phyloP scores from a whole-genome alignment of 2,113 vertebrate genomes.

The Cyphomyrus discorhynchus region DNA sequence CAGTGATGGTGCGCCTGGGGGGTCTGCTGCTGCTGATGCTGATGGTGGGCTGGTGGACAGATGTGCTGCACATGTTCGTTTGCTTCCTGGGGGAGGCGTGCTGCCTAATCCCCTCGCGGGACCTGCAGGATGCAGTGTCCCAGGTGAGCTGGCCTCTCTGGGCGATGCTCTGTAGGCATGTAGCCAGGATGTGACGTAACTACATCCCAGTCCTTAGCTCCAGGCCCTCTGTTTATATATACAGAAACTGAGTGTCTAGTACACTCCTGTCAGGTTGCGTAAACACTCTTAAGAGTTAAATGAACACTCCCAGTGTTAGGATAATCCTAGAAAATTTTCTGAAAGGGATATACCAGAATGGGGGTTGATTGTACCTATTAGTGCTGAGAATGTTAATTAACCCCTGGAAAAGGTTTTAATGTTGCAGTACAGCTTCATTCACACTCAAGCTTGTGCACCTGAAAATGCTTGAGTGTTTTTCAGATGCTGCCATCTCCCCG shows the following conservation, averaged over 20 bases:
- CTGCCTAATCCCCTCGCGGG: conserved; percentile 55
- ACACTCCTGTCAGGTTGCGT: not conserved
- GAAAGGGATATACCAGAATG: not conserved
- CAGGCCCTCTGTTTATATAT: not conserved
- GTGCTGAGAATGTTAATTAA: not conserved
- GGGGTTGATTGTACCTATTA: not conserved
- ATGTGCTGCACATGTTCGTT: conserved; percentile 65
- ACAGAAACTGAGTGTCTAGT: not conserved
- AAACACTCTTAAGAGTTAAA: not conserved
- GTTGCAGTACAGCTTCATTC: not conserved
- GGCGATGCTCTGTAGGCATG: not conserved
- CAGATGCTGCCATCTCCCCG: not conserved
- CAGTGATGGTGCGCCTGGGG: conserved; percentile 66
- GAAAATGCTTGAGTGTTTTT: not conserved
- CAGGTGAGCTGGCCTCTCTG: conserved; percentile 24
- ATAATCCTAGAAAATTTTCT: not conserved
- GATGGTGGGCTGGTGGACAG: conserved; percentile 68
- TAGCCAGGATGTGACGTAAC: not conserved
- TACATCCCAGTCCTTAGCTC: not conserved
- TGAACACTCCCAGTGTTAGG: not conserved
- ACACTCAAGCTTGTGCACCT: not conserved
- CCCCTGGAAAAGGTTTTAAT: not conserved
- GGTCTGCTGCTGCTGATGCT: conserved; percentile 74
- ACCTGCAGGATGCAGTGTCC: conserved; percentile 54
- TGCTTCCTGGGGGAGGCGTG: conserved; percentile 69